phyloP scores from a whole-genome alignment of 2,797 vertebrate genomes.

The Sebastes matsubarae region DNA sequence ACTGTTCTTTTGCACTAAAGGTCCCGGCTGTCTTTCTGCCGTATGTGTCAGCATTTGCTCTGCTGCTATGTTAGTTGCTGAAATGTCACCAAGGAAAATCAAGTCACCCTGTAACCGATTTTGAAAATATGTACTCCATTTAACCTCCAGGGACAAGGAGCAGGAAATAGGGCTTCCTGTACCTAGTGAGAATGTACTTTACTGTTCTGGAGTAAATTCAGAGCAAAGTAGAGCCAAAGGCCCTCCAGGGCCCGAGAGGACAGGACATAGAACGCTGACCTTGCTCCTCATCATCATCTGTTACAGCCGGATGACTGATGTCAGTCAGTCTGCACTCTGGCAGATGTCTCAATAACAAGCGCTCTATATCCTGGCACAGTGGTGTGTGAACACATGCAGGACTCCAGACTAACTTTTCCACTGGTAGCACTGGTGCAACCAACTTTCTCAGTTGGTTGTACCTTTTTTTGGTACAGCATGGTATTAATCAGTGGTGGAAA shows the following conservation, averaged over 20 bases:
- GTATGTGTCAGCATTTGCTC: not conserved
- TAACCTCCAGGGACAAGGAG: slow-evolving; percentile 7
- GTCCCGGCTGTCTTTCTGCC: not conserved
- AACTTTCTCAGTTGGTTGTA: not conserved
- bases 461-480: not conserved
- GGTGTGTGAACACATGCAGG: slow-evolving; percentile 7
- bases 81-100: slow-evolving; percentile 17
- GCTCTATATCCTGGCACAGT: slow-evolving; percentile 20
- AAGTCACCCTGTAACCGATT: slow-evolving; percentile 6
- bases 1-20: not conserved
- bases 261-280: slow-evolving; percentile 38
- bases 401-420: not conserved
- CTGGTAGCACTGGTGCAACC: not conserved
- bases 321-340: slow-evolving; percentile 49
- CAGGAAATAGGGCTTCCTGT: not conserved
- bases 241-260: slow-evolving; percentile 30
- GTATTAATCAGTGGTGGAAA: no score
- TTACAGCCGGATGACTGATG: slow-evolving; percentile 59
- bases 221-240: slow-evolving; percentile 20
- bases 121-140: slow-evolving; percentile 24
- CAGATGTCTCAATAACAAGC: slow-evolving; percentile 66
- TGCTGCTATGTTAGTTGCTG: not conserved
- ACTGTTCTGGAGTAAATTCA: slow-evolving; percentile 22
- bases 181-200: not conserved
- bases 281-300: slow-evolving; percentile 57